Conservation (phyloP, 2,113 vertebrate genomes). For the Vimba vimba region DNA sequence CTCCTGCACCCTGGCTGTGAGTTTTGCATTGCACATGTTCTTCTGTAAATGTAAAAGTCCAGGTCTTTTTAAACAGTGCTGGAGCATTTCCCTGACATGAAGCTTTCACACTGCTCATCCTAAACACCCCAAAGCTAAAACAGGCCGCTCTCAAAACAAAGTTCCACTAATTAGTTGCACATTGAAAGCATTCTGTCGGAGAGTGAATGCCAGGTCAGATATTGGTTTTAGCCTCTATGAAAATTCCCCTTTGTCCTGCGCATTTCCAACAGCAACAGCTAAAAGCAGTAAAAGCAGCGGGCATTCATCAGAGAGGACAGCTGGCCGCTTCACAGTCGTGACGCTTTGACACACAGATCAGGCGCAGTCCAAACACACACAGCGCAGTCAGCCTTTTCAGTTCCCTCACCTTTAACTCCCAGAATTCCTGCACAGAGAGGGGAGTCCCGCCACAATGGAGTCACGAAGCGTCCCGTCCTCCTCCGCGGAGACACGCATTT, state of each 20-base stretch:
- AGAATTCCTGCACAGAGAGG: conserved; percentile 28
- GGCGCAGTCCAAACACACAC: conserved; percentile 4
- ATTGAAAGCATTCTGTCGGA: not conserved
- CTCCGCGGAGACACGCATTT: conserved; percentile 40
- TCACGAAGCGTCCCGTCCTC: not conserved
- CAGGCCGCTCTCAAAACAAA: conserved; percentile 44
- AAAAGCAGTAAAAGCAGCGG: not conserved
- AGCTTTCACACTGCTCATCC: conserved; percentile 33
- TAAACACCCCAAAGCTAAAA: conserved; percentile 2
- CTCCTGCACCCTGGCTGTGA: not conserved
- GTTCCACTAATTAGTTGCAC: conserved; percentile 50
- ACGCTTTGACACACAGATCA: conserved; percentile 28
- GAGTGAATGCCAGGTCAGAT: conserved; percentile 22
- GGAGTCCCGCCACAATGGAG: not conserved
- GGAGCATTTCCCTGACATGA: conserved; percentile 17
- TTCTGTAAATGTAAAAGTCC: not conserved
- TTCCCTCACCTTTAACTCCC: conserved; percentile 40
- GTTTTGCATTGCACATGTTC: not conserved
- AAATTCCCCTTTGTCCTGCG: conserved; percentile 18
- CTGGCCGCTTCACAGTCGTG: conserved; percentile 33
- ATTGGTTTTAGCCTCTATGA: conserved; percentile 30
- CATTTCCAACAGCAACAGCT: conserved; percentile 12
- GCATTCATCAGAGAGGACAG: conserved; percentile 5
- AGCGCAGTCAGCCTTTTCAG: conserved; percentile 19
- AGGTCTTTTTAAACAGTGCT: conserved; percentile 44